A percentile compares a stretch with the other conserved stretches of the same genome.
Evolutionary conservation across 64 coral and sea anemone species (phyloP).

Genomic region (Platygyra sinensis): DNA sequence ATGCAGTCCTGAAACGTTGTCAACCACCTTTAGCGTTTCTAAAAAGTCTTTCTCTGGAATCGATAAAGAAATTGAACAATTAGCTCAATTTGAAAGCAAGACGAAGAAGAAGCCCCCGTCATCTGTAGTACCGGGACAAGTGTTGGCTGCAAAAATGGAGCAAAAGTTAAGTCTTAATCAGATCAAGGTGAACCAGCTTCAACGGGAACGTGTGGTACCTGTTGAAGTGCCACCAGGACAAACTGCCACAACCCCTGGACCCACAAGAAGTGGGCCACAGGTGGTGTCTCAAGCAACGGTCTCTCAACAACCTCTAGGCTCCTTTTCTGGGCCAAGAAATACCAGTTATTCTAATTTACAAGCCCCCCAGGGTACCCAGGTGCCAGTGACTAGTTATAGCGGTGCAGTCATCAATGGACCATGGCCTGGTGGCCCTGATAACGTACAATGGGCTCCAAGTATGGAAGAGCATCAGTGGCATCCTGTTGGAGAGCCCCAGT

Average conservation of each 20-base stretch:
- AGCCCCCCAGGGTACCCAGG: slow-evolving; percentile 3
- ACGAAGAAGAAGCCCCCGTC: slow-evolving; percentile 73
- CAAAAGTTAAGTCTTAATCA: slow-evolving; percentile 88
- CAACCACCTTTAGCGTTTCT: slow-evolving; percentile 11
- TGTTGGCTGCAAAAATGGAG: slow-evolving; percentile 32
- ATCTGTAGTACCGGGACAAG: slow-evolving; percentile 27
- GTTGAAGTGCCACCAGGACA: background rate
- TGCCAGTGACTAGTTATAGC: slow-evolving; percentile 27
- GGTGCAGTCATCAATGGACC: slow-evolving; percentile 26
- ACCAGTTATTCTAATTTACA: slow-evolving; percentile 18
- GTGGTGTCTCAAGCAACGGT: slow-evolving; percentile 20
- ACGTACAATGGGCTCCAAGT: slow-evolving; percentile 2
- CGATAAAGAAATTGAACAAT: slow-evolving; percentile 87
- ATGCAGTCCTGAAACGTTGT: slow-evolving; percentile 23
- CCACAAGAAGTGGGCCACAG: slow-evolving; percentile 34
- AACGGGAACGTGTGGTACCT: background rate
- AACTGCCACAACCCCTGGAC: background rate
- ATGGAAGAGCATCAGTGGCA: slow-evolving; percentile 21
- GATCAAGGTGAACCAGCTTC: slow-evolving; percentile 81
- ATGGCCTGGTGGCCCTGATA: slow-evolving; percentile 30
- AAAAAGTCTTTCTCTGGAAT: slow-evolving; percentile 73
- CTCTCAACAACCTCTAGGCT: background rate
- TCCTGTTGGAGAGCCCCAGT: slow-evolving; percentile 21
- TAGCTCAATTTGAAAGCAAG: slow-evolving; percentile 77
- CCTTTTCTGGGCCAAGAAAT: slow-evolving; percentile 22